Conservation (phyloP, 2,888 invertebrate species). For the Baccha elongata region DNA sequence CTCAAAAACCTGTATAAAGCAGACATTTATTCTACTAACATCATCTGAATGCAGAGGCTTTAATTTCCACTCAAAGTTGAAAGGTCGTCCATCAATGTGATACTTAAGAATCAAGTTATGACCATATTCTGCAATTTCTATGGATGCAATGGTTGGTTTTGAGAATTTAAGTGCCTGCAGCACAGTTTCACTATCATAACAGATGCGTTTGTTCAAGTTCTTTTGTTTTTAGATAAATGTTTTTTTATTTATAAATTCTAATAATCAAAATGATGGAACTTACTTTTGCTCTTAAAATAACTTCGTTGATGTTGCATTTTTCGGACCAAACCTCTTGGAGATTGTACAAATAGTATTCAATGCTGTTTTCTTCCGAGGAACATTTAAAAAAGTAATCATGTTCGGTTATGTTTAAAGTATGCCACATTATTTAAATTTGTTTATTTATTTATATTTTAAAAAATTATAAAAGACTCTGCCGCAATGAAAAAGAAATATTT, state of each 20-base stretch:
- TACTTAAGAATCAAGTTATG: slow-evolving; percentile 77
- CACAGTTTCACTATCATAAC: slow-evolving; percentile 76
- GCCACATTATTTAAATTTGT: slow-evolving; percentile 73
- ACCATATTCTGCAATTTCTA: slow-evolving; percentile 17
- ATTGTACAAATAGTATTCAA: slow-evolving; percentile 74
- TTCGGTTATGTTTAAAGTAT: slow-evolving; percentile 85
- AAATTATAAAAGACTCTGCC: no score
- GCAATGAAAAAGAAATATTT: no score
- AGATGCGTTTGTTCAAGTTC: slow-evolving; percentile 78
- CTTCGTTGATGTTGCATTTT: slow-evolving; percentile 8
- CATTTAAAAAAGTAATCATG: slow-evolving; percentile 71
- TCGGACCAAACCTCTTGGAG: slow-evolving; percentile 74
- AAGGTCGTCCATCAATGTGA: slow-evolving; percentile 74
- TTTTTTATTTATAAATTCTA: no score
- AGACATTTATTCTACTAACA: slow-evolving; percentile 55
- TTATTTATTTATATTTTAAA: no score
- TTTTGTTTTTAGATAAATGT: slow-evolving; percentile 57
- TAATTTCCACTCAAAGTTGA: slow-evolving; percentile 78
- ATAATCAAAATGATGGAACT: not conserved
- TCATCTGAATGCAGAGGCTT: slow-evolving; percentile 31
- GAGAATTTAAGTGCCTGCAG: slow-evolving; percentile 68
- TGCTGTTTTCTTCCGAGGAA: slow-evolving; percentile 29
- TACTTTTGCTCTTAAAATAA: slow-evolving; percentile 74
- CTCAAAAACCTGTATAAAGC: no score
- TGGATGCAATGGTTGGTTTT: slow-evolving; percentile 54